These are phyloP conservation scores for Metaphire vulgaris DNA, from an alignment of 1,140 invertebrate species.

Conservation along the genomic window DNA sequence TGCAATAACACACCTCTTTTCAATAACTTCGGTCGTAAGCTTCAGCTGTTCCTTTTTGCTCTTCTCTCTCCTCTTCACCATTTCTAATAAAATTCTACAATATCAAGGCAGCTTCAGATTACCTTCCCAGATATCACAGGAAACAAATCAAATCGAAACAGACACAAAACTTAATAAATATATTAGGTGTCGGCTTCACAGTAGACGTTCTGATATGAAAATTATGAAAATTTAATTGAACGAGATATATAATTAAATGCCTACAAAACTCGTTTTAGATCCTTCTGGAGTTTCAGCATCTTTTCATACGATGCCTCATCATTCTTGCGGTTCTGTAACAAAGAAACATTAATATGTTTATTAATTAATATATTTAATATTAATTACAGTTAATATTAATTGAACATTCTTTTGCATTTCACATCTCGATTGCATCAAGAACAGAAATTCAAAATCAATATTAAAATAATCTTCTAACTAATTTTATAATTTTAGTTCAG, in stretches of 20 bases:
- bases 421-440: too few species aligned
- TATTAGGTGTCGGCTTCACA: too few species aligned
- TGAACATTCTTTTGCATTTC: too few species aligned
- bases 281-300: conserved; percentile 91
- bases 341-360: conserved; percentile 17
- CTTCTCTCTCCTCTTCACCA: conserved; percentile 85
- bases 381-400: too few species aligned
- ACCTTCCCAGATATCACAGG: not conserved
- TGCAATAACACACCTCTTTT: conserved; percentile 43
- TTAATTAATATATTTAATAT: conserved; percentile 20
- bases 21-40: conserved; percentile 73
- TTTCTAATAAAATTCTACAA: conserved; percentile 67
- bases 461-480: too few species aligned
- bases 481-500: too few species aligned
- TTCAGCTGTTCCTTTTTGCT: conserved; percentile 83
- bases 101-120: not conserved
- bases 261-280: conserved; percentile 76
- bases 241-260: conserved; percentile 36
- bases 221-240: conserved; percentile 8
- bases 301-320: conserved; percentile 98
- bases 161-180: not conserved
- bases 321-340: conserved; percentile 81
- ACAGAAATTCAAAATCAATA: too few species aligned
- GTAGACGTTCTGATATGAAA: conserved; percentile 20
- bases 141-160: too few species aligned